Conservation (phyloP, 1,140 invertebrate genomes). For the Temnothorax curvispinosus region DNA sequence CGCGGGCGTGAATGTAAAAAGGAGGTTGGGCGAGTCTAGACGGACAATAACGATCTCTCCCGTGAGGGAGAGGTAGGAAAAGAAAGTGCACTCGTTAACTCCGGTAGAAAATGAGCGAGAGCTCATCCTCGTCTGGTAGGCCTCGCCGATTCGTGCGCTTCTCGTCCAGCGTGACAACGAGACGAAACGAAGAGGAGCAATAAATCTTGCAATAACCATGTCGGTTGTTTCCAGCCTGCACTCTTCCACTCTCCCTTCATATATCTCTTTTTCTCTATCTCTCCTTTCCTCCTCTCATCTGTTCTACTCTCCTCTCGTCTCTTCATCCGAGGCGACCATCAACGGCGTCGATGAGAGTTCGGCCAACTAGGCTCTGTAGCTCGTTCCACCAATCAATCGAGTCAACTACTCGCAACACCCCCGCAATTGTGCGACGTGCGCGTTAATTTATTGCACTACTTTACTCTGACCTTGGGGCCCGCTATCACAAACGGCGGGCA, state of each 20-base stretch:
- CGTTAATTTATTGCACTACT: constrained; percentile 67
- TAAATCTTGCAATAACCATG: constrained; percentile 79
- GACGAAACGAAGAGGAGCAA: constrained; percentile 74
- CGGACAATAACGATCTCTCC: constrained; percentile 57
- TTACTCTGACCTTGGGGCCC: constrained; percentile 52
- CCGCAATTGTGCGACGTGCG: constrained; percentile 70
- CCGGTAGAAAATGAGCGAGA: constrained; percentile 25
- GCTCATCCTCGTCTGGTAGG: constrained; percentile 5
- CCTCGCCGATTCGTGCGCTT: background rate
- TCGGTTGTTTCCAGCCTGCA: constrained; percentile 49
- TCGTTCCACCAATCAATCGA: constrained; percentile 75
- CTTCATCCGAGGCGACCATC: constrained; percentile 20
- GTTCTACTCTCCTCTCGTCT: background rate
- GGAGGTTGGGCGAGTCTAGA: constrained; percentile 37
- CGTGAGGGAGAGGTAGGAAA: constrained; percentile 4
- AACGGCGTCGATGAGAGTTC: constrained; percentile 55
- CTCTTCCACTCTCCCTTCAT: constrained; percentile 10
- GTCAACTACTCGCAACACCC: constrained; percentile 73
- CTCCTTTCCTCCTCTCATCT: background rate
- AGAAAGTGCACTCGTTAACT: constrained; percentile 59
- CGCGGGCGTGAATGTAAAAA: constrained; percentile 13
- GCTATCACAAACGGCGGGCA: constrained; percentile 10
- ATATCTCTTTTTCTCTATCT: background rate
- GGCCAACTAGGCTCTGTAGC: constrained; percentile 71
- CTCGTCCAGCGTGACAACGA: constrained; percentile 20